Percentiles rank a stretch among this genome's conserved stretches.
These are phyloP conservation scores for Pteria penguin DNA, from an alignment of 2,888 invertebrate species.

Conservation along the genomic window DNA sequence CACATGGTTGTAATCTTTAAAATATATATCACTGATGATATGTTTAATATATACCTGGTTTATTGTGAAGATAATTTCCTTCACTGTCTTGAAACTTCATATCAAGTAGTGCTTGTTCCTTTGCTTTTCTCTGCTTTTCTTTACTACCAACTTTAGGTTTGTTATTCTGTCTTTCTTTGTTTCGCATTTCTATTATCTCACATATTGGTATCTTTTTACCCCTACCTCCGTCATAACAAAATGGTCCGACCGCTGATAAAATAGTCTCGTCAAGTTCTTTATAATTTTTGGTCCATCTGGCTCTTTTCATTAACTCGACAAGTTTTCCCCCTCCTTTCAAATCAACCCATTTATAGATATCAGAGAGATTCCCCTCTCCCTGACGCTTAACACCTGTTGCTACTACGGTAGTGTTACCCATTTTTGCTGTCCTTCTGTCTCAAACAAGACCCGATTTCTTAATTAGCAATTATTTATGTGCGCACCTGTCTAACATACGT, in stretches of 20 bases:
- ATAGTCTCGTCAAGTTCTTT: constrained; percentile 93
- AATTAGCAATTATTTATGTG: background rate
- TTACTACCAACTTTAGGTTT: constrained; percentile 53
- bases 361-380: constrained; percentile 82
- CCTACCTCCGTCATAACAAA: constrained; percentile 94
- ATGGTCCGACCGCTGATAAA: constrained; percentile 89
- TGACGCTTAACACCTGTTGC: constrained; percentile 97
- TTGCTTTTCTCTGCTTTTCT: constrained; percentile 62
- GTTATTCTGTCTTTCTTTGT: constrained; percentile 62
- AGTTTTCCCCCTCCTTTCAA: constrained; percentile 90
- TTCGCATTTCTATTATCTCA: constrained; percentile 88
- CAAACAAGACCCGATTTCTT: background rate
- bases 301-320: constrained; percentile 76
- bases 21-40: too few species aligned
- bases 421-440: constrained; percentile 36
- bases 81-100: constrained; percentile 64
- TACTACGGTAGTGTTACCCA: constrained; percentile 72
- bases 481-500: constrained; percentile 8
- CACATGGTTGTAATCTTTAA: too few species aligned
- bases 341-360: constrained; percentile 91
- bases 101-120: constrained; percentile 73
- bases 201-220: constrained; percentile 95
- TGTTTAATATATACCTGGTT: constrained; percentile 56
- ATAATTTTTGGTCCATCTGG: constrained; percentile 73
- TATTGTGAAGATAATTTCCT: constrained; percentile 60